Evolutionary conservation across 2,888 invertebrate genomes (phyloP).

Genomic region (Pristionchus maxplancki): DNA sequence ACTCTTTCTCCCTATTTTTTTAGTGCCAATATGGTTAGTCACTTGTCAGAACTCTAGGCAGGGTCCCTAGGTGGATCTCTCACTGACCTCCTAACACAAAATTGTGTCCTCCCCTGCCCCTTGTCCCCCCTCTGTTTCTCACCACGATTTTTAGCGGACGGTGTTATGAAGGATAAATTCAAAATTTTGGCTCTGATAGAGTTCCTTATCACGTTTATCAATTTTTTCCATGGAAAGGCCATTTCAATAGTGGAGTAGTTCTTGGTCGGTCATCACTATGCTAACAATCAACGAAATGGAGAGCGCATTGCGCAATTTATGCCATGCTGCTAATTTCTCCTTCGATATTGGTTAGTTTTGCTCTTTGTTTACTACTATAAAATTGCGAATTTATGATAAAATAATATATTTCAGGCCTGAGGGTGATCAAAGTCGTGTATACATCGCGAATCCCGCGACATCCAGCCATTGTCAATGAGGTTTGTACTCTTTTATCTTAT

Average conservation of each 20-base stretch:
- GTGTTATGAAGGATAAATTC: neutral
- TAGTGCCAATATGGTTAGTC: neutral
- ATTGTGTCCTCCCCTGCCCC: no score
- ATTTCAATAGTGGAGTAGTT: neutral
- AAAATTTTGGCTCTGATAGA: neutral
- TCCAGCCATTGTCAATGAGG: slow-evolving; percentile 8
- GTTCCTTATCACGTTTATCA: neutral
- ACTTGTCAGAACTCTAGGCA: neutral
- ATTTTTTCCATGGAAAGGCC: neutral
- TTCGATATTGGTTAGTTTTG: slow-evolving; percentile 83
- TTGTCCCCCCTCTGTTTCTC: no score
- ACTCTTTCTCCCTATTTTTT: neutral
- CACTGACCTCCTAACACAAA: no score
- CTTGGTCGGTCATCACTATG: neutral
- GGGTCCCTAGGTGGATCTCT: no score
- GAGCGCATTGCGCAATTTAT: slow-evolving; percentile 81
- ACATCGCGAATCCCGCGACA: slow-evolving; percentile 81
- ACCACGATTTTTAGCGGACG: neutral
- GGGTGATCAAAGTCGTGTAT: slow-evolving; percentile 85
- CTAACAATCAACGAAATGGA: slow-evolving; percentile 36
- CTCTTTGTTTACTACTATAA: neutral
- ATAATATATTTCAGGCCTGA: slow-evolving; percentile 81
- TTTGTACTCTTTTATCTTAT: neutral
- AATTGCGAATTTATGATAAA: neutral
- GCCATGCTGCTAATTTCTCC: slow-evolving; percentile 84